Conservation (phyloP, 2,113 vertebrate species). For the Coptodon bakossiorum region DNA sequence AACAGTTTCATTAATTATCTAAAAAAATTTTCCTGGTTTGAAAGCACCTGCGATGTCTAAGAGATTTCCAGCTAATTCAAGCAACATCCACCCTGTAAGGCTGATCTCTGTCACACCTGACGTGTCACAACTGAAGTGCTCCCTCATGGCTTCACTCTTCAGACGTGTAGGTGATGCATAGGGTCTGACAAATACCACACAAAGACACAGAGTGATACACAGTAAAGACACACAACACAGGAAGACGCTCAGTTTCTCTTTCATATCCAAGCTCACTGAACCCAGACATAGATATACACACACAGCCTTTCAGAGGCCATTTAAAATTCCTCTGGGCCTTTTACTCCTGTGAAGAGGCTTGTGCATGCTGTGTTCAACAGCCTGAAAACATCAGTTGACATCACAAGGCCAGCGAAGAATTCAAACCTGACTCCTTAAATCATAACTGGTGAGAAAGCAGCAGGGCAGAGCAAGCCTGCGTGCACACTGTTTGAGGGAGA, state of each 20-base stretch:
- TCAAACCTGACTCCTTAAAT: neutral
- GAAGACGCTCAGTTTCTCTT: neutral
- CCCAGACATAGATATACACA: neutral
- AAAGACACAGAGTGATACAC: neutral
- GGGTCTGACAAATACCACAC: neutral
- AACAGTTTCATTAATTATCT: neutral
- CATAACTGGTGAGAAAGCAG: neutral
- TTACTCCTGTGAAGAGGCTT: neutral
- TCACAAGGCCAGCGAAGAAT: neutral
- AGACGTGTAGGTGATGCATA: neutral
- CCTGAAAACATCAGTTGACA: constrained; percentile 12
- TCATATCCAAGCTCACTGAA: neutral
- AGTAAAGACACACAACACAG: neutral
- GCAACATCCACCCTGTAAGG: constrained; percentile 18
- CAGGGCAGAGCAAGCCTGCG: neutral
- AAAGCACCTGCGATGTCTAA: neutral
- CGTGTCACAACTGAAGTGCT: neutral
- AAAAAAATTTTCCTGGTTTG: no score
- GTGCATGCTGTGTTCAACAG: neutral
- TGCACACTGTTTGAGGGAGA: neutral
- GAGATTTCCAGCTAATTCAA: neutral
- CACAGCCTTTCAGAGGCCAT: neutral
- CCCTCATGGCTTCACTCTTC: neutral
- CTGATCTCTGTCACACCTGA: neutral
- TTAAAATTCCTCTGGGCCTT: constrained; percentile 10